These are phyloP conservation scores for Rhagoletis pomonella DNA, from an alignment of 1,140 invertebrate species.

Conservation along the genomic window DNA sequence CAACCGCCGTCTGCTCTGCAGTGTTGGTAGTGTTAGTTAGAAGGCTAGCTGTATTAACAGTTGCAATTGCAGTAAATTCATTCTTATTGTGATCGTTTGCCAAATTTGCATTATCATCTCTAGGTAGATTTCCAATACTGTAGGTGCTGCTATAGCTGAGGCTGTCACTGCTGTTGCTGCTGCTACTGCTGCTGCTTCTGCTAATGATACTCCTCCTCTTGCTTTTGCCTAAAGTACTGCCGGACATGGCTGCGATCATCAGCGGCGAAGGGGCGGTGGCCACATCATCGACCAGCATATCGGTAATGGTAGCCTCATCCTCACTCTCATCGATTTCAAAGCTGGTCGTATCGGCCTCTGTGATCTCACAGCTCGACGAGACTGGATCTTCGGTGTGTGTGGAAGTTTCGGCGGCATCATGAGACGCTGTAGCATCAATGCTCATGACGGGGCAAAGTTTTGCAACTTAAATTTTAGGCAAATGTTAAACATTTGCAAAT, in stretches of 20 bases:
- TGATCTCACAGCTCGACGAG: not conserved
- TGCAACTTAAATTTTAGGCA: conserved; percentile 5
- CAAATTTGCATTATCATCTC: conserved; percentile 4
- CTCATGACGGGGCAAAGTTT: conserved; percentile 47
- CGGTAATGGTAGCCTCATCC: conserved; percentile 54
- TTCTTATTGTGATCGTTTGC: conserved; percentile 41
- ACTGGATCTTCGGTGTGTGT: conserved; percentile 27
- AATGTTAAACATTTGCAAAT: conserved; percentile 42
- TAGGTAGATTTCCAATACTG: conserved; percentile 23
- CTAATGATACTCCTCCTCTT: not conserved
- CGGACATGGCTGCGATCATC: not conserved
- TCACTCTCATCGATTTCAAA: conserved; percentile 68
- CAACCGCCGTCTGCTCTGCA: not conserved
- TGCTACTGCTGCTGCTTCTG: not conserved
- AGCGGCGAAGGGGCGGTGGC: not conserved
- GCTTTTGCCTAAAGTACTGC: not conserved
- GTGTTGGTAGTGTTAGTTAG: not conserved
- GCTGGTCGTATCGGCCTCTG: conserved; percentile 60
- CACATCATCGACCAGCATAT: conserved; percentile 44
- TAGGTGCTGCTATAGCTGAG: conserved; percentile 29
- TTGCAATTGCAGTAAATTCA: conserved; percentile 13
- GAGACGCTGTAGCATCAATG: conserved; percentile 26
- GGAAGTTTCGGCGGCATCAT: conserved; percentile 52
- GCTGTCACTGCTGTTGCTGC: not conserved
- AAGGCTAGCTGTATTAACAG: not conserved